A percentile compares a stretch with the other conserved stretches of the same genome.
Evolutionary conservation across 2,113 vertebrate species (phyloP).

Genomic region (Chlorocebus sabaeus): DNA sequence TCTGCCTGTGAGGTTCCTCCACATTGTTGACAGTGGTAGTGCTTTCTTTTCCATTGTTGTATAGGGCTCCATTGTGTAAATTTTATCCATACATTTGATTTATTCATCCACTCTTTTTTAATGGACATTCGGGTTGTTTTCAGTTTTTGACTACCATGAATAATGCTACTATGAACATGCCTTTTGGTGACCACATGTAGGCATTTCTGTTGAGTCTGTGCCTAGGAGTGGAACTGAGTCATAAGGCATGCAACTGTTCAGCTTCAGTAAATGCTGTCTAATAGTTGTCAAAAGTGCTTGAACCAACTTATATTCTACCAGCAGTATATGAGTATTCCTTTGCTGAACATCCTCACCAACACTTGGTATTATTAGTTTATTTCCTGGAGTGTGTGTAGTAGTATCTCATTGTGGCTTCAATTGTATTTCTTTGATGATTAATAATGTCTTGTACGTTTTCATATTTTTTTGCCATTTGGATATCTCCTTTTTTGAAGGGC

Average conservation of each 20-base stretch:
- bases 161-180: not conserved
- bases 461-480: not conserved
- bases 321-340: not conserved
- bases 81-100: not conserved
- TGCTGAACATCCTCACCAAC: not conserved
- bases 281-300: not conserved
- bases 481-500: not conserved
- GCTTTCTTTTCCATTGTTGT: not conserved
- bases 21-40: not conserved
- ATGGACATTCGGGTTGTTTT: not conserved
- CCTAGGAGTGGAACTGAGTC: not conserved
- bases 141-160: not conserved
- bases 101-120: not conserved
- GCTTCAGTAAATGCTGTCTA: not conserved
- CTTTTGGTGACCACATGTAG: not conserved
- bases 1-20: not conserved
- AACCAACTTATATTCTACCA: not conserved
- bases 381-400: not conserved
- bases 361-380: not conserved
- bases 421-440: not conserved
- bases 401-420: not conserved
- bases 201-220: not conserved
- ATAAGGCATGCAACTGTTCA: not conserved
- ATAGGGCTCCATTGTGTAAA: accelerated
- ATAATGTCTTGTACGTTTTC: not conserved